Evolutionary conservation across 2,888 invertebrate genomes (phyloP).

Genomic region (Tiphia femorata): DNA sequence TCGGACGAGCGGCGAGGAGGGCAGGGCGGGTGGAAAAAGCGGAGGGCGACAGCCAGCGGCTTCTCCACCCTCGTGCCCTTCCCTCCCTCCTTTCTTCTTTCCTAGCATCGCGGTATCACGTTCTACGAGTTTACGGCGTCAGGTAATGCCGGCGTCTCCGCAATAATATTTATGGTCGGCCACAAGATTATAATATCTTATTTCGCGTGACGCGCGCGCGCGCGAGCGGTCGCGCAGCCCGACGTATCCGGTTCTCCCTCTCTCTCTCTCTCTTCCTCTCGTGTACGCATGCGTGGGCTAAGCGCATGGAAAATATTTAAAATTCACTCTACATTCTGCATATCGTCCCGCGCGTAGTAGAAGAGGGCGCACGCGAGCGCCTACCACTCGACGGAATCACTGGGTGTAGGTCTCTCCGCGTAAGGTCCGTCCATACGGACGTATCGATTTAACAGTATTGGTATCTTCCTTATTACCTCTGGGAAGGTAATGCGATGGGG

Average conservation of each 20-base stretch:
- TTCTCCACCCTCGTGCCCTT: background rate
- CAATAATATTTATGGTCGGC: constrained; percentile 58
- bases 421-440: constrained; percentile 2
- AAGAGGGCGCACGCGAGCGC: constrained; percentile 10
- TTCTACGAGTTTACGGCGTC: constrained; percentile 60
- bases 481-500: constrained; percentile 24
- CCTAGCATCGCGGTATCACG: constrained; percentile 44
- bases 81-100: background rate
- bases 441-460: constrained; percentile 30
- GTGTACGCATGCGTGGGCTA: constrained; percentile 42
- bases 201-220: constrained; percentile 52
- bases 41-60: background rate
- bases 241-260: constrained; percentile 55
- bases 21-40: no score
- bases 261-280: background rate
- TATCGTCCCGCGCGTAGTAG: background rate
- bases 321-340: constrained; percentile 49
- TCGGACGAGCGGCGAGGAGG: no score
- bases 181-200: constrained; percentile 64
- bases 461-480: constrained; percentile 58
- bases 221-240: no score
- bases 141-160: constrained; percentile 58
- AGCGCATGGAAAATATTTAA: constrained; percentile 36
- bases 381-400: constrained; percentile 9
- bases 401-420: constrained; percentile 8